Conservation (phyloP, 2,888 invertebrate genomes). For the Abscondita cerata region DNA sequence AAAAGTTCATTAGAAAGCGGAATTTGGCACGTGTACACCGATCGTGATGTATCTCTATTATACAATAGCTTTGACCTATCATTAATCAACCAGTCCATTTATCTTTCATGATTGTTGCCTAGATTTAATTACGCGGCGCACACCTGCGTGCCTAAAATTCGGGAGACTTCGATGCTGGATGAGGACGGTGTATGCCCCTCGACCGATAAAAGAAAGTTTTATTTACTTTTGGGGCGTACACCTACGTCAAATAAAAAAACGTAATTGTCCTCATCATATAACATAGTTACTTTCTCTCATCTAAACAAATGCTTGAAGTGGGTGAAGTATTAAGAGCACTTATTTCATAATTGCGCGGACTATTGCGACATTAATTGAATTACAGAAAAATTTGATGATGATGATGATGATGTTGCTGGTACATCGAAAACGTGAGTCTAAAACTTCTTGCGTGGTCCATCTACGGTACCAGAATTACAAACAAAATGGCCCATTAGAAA, state of each 20-base stretch:
- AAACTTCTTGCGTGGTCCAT: conserved; percentile 29
- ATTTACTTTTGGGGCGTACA: conserved; percentile 7
- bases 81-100: conserved; percentile 17
- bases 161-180: too few relatives aligned
- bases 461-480: conserved; percentile 29
- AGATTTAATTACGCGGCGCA: too few relatives aligned
- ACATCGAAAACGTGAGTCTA: conserved; percentile 27
- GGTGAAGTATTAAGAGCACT: conserved; percentile 17
- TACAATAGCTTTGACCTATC: conserved; percentile 25
- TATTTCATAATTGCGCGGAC: conserved; percentile 16
- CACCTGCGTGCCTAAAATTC: too few relatives aligned
- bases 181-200: too few relatives aligned
- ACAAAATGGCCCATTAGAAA: conserved; percentile 31
- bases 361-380: conserved; percentile 14
- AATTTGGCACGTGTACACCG: conserved; percentile 22
- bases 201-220: too few relatives aligned
- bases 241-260: conserved; percentile 2
- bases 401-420: conserved; percentile 3
- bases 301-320: conserved; percentile 15
- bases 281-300: conserved; percentile 11
- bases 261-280: conserved; percentile 7
- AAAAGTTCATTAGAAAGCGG: conserved; percentile 21
- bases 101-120: too few relatives aligned
- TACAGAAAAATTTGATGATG: background rate
- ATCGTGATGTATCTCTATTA: conserved; percentile 26